Base-by-base conservation (phyloP, 2,888 invertebrate species). In the Perizoma affinitatum region DNA sequence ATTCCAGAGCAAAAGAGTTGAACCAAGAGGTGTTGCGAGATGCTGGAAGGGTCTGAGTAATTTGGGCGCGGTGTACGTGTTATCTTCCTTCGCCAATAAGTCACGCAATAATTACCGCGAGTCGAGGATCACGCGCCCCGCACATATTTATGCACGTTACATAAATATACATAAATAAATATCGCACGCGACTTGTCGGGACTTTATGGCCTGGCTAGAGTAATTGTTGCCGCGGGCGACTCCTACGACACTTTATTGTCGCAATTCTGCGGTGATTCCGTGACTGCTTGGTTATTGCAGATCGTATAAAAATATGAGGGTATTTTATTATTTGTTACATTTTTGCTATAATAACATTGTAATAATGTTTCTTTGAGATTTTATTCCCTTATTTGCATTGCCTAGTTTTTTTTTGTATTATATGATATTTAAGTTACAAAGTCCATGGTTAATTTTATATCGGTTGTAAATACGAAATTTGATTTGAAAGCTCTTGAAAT, bases 71-170 rank as follows among this genome's bases (percentile, higher is more conserved):
- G 75, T 72, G 83, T 84, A 87, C 87, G 87, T 87, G 90, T 88
- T 91, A 91, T 91, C 91, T 87, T 81, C 80, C 79, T 83, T 82
- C 85, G 85, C 84, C 90, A 91, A 92, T 91, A 91, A 91, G 90
- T 92, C 90, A 90, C 85, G 85, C 90, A 86, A 88, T 92, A 91
- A 92, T 91, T 92, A 88, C 91, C 83, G 86, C 87, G 84, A 80
- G 76, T 79, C 74, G 79, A 79, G 84, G 80, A 86, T 87, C 90
- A 85, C 88, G 82, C 85, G 78, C 84, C 83, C 76, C 79, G 83
- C 82, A 85, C 84, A 86, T 88, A 88, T 90, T 90, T 90, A 89
- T 87, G 84, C 78, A 75, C 76, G 76, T 76, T 76, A 83, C 84
- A 84, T 86, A 84, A 87, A 84, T 83, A 80, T 74, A 76, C 77